A percentile compares a stretch with the other conserved stretches of the same genome.
Evolutionary conservation across 1,140 invertebrate genomes (phyloP).

Genomic region (Eriosoma lanigerum): DNA sequence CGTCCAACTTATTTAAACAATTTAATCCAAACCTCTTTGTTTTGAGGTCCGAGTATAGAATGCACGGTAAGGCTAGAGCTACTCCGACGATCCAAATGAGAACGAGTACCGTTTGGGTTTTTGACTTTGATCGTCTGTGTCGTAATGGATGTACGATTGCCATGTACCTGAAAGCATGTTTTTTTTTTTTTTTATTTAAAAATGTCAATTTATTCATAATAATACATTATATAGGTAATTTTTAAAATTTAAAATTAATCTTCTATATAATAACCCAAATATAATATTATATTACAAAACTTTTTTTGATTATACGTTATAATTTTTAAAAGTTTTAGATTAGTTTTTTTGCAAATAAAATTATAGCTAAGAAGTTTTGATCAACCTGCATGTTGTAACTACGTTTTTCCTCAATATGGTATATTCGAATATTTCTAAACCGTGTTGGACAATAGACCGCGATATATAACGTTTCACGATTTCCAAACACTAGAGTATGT

Average conservation of each 20-base stretch:
- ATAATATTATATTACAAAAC: neutral
- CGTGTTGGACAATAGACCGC: neutral
- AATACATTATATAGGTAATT: too few species aligned
- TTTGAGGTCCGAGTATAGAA: constrained; percentile 78
- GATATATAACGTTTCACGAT: neutral
- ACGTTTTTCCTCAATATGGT: too few species aligned
- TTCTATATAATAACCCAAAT: too few species aligned
- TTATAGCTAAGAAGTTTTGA: too few species aligned
- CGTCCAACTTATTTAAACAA: too few species aligned
- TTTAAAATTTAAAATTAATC: too few species aligned
- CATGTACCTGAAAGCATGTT: constrained; percentile 72
- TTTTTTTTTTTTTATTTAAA: neutral
- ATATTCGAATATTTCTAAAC: too few species aligned
- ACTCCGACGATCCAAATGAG: constrained; percentile 81
- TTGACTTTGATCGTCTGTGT: constrained; percentile 77
- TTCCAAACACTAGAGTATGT: neutral
- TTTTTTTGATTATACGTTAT: neutral
- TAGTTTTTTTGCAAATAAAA: too few species aligned
- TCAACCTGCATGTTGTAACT: too few species aligned
- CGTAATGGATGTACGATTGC: constrained; percentile 87
- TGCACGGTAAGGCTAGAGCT: constrained; percentile 75
- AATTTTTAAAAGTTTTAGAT: too few species aligned
- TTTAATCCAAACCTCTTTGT: constrained; percentile 72
- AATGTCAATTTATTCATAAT: too few species aligned
- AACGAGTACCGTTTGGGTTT: constrained; percentile 74